Evolutionary conservation across 2,113 vertebrate genomes (phyloP).

Genomic region (Microcebus murinus): DNA sequence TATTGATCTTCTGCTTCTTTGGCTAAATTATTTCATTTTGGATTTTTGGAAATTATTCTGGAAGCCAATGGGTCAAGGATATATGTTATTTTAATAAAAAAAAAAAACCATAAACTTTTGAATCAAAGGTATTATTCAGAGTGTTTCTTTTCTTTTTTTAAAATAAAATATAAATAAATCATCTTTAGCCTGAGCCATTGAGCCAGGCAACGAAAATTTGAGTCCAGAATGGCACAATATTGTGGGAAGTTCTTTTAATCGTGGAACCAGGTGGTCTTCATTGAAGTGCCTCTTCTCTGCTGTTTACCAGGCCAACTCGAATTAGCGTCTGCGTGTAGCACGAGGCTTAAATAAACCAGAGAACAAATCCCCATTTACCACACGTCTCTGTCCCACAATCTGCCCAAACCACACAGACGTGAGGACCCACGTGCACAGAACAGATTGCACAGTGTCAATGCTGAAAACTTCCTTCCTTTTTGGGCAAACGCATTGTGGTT

Average conservation of each 20-base stretch:
- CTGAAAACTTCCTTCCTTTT: background rate
- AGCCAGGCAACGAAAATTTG: accelerated
- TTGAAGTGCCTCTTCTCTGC: accelerated
- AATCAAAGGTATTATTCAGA: background rate
- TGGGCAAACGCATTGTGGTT: accelerated
- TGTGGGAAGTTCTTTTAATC: background rate
- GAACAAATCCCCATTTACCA: background rate
- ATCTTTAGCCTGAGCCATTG: accelerated
- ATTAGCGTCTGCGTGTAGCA: no score
- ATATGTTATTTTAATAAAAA: background rate
- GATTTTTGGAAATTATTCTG: background rate
- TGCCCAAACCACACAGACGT: accelerated
- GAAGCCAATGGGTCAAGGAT: background rate
- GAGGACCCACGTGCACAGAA: accelerated
- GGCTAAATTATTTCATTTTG: background rate
- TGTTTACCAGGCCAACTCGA: accelerated
- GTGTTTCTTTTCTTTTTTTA: background rate
- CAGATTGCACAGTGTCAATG: accelerated
- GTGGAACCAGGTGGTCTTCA: accelerated
- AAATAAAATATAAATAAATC: background rate
- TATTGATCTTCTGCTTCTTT: background rate
- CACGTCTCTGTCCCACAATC: accelerated
- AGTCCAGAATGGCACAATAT: accelerated
- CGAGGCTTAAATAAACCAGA: background rate
- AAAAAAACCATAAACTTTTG: background rate